Base-by-base conservation (phyloP, 1,140 invertebrate genomes). In the Tachypleus tridentatus region DNA sequence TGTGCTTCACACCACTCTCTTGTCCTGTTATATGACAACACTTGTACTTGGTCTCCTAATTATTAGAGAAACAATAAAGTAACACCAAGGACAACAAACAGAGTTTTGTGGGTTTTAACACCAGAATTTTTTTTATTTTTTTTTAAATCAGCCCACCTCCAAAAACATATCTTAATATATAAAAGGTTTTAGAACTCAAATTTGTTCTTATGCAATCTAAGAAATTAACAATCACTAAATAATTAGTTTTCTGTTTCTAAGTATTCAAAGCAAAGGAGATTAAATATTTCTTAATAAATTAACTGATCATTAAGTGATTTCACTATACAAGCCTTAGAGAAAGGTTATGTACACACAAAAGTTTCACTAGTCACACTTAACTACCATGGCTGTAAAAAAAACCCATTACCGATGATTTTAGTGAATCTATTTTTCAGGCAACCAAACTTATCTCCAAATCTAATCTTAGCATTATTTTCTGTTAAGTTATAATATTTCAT, bases 1-100 rank as follows among this genome's bases (percentile, higher is more conserved):
- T 97, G 91, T 8, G 97, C 97, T 80, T 99, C 95, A 77, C 96
- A 98, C 97, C 97, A 99, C 82, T 99, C 97, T 49, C 93, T 93
- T 70, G 91, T 95, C 78, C 97, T 97, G 80, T 99, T 99, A 79
- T 98, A 98, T 73, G 91, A 93, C 72, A 98, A 81, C 72, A 99
- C 96, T 69, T 92, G 86, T 70, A 98, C 89, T 84, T 95, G 91
- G 80, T 97, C 93, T 72, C 91, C 91, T 78, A 71, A n/a, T 50
- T 29, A 29, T 29, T 29, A 29, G 29, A 29, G 29, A 29, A 29
- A 29, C 29, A 29, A 72, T 89, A 74, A 50, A 78, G 74, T 70
- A 57, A 74, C 49, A 69, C 59, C 1, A 4, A 57, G 4, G 5
- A 11, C 10, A 71, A 67, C 50, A 67, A n/a, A 64, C 50, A 61